Conservation (phyloP, 2,888 invertebrate species). For the Lasioglossum figueresi region DNA sequence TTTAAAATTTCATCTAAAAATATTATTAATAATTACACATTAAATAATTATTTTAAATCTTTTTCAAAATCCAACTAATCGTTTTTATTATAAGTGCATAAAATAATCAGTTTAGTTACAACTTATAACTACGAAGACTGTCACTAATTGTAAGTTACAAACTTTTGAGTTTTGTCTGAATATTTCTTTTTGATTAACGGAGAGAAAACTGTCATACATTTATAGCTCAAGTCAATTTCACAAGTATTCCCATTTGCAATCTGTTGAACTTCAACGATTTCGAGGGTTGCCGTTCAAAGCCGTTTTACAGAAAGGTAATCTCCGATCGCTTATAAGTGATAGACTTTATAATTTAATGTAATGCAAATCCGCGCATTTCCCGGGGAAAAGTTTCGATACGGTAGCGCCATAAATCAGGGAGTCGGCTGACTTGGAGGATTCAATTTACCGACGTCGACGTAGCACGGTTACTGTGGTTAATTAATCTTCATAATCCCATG, state of each 20-base stretch:
- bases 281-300: constrained; percentile 24
- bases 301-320: constrained; percentile 26
- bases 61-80: neutral
- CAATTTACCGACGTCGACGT: constrained; percentile 77
- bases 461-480: constrained; percentile 76
- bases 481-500: constrained; percentile 80
- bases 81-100: neutral
- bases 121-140: neutral
- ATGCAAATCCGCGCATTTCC: constrained; percentile 66
- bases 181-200: neutral
- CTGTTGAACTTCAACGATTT: neutral
- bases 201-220: neutral
- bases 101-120: neutral
- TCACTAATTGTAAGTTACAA: neutral
- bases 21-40: too few species aligned
- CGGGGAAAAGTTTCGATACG: constrained; percentile 66
- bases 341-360: constrained; percentile 60
- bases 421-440: constrained; percentile 70
- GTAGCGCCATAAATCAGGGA: constrained; percentile 75
- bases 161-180: neutral
- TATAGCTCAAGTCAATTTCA: neutral
- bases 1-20: too few species aligned
- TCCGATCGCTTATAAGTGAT: constrained; percentile 53
- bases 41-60: neutral
- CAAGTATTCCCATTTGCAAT: neutral